A percentile compares a stretch with the other conserved stretches of the same genome.
Conservation (phyloP, 2,888 invertebrate genomes). For the Acanthopleura granulata region DNA sequence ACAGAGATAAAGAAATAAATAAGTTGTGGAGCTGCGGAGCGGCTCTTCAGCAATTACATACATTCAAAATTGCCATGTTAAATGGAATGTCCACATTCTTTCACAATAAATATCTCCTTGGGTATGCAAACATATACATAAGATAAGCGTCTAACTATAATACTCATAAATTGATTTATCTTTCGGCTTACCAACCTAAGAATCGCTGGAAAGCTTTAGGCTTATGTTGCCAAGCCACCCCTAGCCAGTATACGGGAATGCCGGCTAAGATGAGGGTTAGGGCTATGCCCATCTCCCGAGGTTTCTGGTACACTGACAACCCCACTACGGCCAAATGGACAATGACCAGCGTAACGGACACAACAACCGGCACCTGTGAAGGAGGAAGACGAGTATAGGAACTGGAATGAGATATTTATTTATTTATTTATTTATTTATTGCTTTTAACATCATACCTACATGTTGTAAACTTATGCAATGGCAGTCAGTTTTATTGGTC, state of each 20-base stretch:
- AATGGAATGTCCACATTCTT: slow-evolving; percentile 24
- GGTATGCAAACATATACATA: too few relatives aligned
- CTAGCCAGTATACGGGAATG: slow-evolving; percentile 83
- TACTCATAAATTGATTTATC: slow-evolving; percentile 30
- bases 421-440: too few relatives aligned
- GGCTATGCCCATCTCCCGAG: slow-evolving; percentile 85
- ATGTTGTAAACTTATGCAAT: too few relatives aligned
- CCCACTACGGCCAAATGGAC: slow-evolving; percentile 84
- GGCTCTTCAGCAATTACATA: too few relatives aligned
- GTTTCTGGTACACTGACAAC: slow-evolving; percentile 84
- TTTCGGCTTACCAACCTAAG: slow-evolving; percentile 40
- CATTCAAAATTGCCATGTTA: too few relatives aligned
- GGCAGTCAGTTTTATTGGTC: too few relatives aligned
- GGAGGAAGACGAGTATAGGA: slow-evolving; percentile 10
- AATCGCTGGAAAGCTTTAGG: slow-evolving; percentile 42
- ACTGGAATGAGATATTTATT: too few relatives aligned
- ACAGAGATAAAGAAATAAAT: too few relatives aligned
- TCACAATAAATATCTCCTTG: not conserved
- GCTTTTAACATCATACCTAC: too few relatives aligned
- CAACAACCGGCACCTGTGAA: slow-evolving; percentile 78
- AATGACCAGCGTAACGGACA: slow-evolving; percentile 83
- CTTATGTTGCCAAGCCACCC: slow-evolving; percentile 77
- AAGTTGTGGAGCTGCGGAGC: too few relatives aligned
- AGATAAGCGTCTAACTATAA: too few relatives aligned
- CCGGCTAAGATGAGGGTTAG: slow-evolving; percentile 84